These are phyloP conservation scores for Nothocercus julius DNA, from an alignment of 2,113 vertebrate genomes.

Conservation along the genomic window DNA sequence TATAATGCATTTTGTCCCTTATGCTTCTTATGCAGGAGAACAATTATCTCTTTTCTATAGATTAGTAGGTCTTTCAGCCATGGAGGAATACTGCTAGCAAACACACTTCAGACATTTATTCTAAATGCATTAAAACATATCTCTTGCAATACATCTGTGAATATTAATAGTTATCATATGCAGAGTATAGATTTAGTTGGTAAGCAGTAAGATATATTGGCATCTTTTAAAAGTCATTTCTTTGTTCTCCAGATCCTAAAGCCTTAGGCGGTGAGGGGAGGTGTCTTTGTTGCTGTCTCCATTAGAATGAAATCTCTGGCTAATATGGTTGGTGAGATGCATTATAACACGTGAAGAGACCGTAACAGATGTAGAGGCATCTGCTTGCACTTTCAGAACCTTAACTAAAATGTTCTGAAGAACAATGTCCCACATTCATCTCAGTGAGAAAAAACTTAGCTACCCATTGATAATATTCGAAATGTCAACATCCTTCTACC, in stretches of 20 bases:
- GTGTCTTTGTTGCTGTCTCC: not conserved
- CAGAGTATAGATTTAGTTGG: not conserved
- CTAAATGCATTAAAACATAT: not conserved
- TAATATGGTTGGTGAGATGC: not conserved
- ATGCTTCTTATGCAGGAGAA: not conserved
- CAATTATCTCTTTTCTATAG: not conserved
- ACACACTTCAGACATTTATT: not conserved
- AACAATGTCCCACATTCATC: not conserved
- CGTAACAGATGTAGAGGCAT: conserved; percentile 44
- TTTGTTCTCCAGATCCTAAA: not conserved
- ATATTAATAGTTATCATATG: not conserved
- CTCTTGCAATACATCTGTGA: not conserved
- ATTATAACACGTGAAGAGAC: not conserved
- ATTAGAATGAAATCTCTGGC: not conserved
- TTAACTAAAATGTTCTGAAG: conserved; percentile 36
- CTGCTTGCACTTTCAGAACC: conserved; percentile 49
- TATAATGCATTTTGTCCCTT: not conserved
- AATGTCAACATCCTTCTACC: conserved; percentile 25
- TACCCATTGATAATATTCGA: conserved; percentile 15
- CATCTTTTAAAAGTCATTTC: not conserved
- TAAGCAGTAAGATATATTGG: not conserved
- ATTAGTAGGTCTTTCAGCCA: not conserved
- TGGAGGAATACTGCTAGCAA: not conserved
- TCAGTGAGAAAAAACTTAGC: conserved; percentile 17
- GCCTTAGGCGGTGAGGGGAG: not conserved